phyloP scores from a whole-genome alignment of 2,797 vertebrate species.

The Capromys pilorides region DNA sequence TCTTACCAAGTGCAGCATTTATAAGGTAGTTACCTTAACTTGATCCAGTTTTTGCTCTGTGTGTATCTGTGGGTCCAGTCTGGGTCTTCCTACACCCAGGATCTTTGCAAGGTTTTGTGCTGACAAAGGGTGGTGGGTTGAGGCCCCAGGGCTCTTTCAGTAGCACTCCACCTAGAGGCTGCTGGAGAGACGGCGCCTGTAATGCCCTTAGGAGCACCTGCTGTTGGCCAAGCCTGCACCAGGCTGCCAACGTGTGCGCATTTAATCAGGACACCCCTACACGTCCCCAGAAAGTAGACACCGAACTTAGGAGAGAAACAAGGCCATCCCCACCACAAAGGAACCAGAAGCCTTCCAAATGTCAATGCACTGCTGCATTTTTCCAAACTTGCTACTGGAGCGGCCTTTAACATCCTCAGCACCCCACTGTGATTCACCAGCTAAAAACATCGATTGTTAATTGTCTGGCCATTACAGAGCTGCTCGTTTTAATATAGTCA shows the following conservation, averaged over 20 bases:
- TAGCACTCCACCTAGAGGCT: constrained; percentile 78
- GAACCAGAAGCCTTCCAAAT: constrained; percentile 78
- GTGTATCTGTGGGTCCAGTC: rapidly evolving
- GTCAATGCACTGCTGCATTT: constrained; percentile 73
- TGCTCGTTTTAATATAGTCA: constrained; percentile 83
- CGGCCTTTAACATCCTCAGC: constrained; percentile 65
- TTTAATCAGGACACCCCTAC: constrained; percentile 73
- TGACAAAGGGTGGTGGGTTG: neutral
- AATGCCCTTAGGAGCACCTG: constrained; percentile 63
- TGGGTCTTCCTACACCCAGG: neutral
- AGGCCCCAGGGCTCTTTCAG: neutral
- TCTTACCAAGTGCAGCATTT: neutral
- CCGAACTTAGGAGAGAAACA: constrained; percentile 63
- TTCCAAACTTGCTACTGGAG: constrained; percentile 61
- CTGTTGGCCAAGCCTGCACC: constrained; percentile 61
- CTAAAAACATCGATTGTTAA: constrained; percentile 85
- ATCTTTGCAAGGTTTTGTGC: neutral
- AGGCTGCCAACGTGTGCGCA: constrained; percentile 62
- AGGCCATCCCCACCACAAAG: constrained; percentile 67
- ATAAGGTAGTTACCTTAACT: neutral
- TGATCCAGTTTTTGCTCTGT: constrained; percentile 36
- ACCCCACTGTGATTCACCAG: constrained; percentile 79
- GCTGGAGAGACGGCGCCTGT: constrained; percentile 52
- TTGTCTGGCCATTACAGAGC: constrained; percentile 84
- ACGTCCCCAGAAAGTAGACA: constrained; percentile 62